Conservation (phyloP, 2,888 invertebrate species). For the Drosophila dives region DNA sequence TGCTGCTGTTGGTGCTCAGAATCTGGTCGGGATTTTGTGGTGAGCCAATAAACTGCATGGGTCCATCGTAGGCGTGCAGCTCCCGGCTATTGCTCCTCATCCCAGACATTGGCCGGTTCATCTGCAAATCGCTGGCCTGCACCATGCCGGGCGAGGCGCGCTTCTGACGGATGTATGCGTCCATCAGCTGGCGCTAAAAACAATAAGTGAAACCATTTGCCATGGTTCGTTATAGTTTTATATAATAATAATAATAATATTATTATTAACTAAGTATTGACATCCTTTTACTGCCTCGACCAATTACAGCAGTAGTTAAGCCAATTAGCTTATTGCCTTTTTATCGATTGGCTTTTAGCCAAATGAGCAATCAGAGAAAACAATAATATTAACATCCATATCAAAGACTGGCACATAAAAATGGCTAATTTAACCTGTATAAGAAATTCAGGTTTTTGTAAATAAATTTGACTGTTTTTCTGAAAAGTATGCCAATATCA, state of each 20-base stretch:
- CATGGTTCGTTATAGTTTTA: not conserved
- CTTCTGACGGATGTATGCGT: slow-evolving; percentile 95
- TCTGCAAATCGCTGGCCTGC: slow-evolving; percentile 92
- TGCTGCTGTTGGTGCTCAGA: slow-evolving; percentile 81
- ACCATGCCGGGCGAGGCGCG: slow-evolving; percentile 94
- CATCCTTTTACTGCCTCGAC: not conserved
- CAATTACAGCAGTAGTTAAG: not conserved
- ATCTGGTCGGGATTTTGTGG: slow-evolving; percentile 93
- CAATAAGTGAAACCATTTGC: not conserved
- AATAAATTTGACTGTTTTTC: not conserved
- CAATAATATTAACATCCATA: not conserved
- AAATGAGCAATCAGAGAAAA: not conserved
- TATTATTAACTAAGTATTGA: not conserved
- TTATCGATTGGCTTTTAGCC: not conserved
- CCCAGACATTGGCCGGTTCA: slow-evolving; percentile 89
- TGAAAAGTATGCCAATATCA: not conserved
- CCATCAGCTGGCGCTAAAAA: slow-evolving; percentile 92
- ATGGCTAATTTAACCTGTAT: not conserved
- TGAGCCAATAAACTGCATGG: slow-evolving; percentile 93
- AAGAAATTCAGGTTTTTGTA: not conserved
- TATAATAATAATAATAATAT: not conserved
- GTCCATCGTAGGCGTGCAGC: slow-evolving; percentile 90
- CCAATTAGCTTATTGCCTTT: not conserved
- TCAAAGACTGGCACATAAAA: not conserved
- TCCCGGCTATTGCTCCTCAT: slow-evolving; percentile 88